Evolutionary conservation across 2,888 invertebrate genomes (phyloP).

Genomic region (Anorthoa munda): DNA sequence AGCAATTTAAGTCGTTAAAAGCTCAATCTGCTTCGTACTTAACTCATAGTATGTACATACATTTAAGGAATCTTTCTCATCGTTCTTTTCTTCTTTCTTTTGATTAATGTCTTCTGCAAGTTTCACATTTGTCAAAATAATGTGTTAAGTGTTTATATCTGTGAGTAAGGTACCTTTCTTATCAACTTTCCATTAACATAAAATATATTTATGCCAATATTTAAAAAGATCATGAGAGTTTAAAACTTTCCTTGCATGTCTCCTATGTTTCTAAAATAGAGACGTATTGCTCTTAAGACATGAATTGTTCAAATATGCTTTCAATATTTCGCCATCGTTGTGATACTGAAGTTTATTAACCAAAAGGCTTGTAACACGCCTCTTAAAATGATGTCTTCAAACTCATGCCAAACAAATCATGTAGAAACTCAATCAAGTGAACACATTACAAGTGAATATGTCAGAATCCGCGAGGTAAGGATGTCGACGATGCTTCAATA

Average conservation of each 20-base stretch:
- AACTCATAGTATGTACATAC: not conserved
- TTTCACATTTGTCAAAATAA: conserved; percentile 5
- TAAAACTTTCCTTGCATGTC: not conserved
- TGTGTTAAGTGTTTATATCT: not conserved
- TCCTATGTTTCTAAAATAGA: not conserved
- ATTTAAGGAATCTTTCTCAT: not conserved
- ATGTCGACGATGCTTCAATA: conserved; percentile 68
- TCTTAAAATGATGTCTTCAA: conserved; percentile 28
- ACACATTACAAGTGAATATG: conserved; percentile 66
- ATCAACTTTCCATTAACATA: conserved; percentile 1
- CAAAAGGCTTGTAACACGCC: not conserved
- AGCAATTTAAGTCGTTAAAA: conserved; percentile 14
- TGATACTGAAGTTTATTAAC: not conserved
- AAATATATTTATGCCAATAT: not conserved
- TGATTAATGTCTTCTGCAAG: not conserved
- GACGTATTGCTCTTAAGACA: not conserved
- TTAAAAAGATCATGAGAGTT: not conserved
- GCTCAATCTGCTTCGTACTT: not conserved
- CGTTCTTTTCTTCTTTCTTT: conserved; percentile 15
- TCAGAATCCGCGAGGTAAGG: conserved; percentile 62
- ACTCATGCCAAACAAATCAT: conserved; percentile 41
- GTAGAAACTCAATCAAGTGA: conserved; percentile 40
- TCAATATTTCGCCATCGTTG: not conserved
- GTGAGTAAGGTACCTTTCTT: not conserved
- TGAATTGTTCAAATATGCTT: not conserved